Conservation (phyloP, 2,888 invertebrate genomes). For the Zhuqinia jingwanae region DNA sequence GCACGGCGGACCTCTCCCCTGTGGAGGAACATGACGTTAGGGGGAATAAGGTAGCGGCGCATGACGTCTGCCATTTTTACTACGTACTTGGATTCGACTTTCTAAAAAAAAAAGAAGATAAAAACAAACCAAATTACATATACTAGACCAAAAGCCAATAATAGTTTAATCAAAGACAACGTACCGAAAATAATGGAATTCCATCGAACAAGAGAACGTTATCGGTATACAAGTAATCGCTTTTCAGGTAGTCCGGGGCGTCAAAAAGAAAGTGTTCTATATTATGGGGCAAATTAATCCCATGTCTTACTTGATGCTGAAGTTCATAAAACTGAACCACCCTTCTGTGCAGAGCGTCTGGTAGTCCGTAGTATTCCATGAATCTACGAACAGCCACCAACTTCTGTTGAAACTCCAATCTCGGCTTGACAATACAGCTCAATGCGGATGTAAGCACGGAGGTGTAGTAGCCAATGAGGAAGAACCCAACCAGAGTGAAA, state of each 20-base stretch:
- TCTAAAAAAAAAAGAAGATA: conserved; percentile 43
- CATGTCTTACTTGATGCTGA: conserved; percentile 55
- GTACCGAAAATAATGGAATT: conserved; percentile 70
- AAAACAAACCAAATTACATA: no score
- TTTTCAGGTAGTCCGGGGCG: conserved; percentile 64
- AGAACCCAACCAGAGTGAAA: conserved; percentile 67
- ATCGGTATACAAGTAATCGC: conserved; percentile 68
- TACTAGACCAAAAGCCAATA: neutral
- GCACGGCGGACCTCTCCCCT: conserved; percentile 77
- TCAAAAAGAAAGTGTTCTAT: conserved; percentile 67
- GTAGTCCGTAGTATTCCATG: conserved; percentile 67
- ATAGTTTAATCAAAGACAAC: neutral
- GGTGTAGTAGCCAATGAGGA: conserved; percentile 69
- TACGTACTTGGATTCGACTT: conserved; percentile 69
- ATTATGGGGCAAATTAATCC: conserved; percentile 62
- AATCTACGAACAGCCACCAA: conserved; percentile 64
- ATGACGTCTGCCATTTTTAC: conserved; percentile 71
- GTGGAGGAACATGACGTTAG: conserved; percentile 72
- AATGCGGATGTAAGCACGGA: conserved; percentile 71
- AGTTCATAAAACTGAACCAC: conserved; percentile 65
- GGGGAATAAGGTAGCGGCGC: conserved; percentile 75
- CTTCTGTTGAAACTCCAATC: conserved; percentile 72
- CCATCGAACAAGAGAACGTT: conserved; percentile 67
- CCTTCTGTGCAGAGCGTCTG: conserved; percentile 59
- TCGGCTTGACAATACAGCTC: conserved; percentile 66